These are phyloP conservation scores for Noctilio leporinus DNA, from an alignment of 2,113 vertebrate species.

Conservation along the genomic window DNA sequence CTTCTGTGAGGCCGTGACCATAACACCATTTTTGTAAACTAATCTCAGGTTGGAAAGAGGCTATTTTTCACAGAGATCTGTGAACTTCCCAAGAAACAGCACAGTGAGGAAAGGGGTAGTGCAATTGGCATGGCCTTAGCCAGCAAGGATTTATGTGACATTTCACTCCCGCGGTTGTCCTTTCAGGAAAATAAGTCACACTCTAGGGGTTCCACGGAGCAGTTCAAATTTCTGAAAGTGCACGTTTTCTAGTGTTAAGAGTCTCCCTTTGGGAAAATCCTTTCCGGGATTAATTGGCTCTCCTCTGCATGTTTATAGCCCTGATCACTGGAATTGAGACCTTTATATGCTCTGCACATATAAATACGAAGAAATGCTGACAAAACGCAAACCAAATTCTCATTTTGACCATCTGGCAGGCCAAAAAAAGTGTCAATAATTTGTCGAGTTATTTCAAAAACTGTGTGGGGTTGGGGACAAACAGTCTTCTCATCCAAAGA, in stretches of 20 bases:
- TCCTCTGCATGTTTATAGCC: background rate
- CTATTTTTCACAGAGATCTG: background rate
- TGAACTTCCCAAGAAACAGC: background rate
- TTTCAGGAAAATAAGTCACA: background rate
- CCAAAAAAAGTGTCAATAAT: background rate
- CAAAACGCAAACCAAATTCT: background rate
- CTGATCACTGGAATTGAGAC: background rate
- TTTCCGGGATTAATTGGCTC: background rate
- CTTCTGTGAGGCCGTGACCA: background rate
- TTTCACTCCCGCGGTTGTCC: background rate
- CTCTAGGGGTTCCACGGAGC: background rate
- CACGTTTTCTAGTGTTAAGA: background rate
- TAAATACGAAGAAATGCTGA: background rate
- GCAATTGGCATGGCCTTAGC: background rate
- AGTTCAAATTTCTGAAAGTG: background rate
- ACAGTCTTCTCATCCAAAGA: background rate
- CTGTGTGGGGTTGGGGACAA: background rate
- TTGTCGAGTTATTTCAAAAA: background rate
- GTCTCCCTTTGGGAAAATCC: background rate
- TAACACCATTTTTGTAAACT: background rate
- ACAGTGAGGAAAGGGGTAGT: background rate
- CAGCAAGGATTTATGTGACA: background rate
- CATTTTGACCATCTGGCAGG: background rate
- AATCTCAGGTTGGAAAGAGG: background rate
- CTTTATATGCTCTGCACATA: background rate